Conservation (phyloP, 2,888 invertebrate species). For the Sinelater perroti region DNA sequence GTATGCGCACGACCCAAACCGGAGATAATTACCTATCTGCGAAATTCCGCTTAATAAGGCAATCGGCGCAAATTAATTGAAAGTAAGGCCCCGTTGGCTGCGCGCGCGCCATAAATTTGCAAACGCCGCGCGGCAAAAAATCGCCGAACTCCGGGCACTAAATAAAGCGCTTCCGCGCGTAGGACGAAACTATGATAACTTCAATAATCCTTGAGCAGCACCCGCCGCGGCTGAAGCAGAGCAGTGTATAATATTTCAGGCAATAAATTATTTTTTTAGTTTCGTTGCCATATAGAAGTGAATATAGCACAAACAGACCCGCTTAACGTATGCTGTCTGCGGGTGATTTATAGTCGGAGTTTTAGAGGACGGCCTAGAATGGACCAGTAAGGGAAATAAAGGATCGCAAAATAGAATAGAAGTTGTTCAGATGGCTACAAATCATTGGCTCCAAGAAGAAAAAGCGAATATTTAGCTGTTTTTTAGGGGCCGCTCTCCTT, state of each 20-base stretch:
- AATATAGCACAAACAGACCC: constrained; percentile 43
- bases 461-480: constrained; percentile 26
- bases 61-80: not conserved
- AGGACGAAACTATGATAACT: not conserved
- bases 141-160: no score
- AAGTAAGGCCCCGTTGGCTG: no score
- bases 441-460: constrained; percentile 49
- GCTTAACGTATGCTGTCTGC: constrained; percentile 59
- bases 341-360: constrained; percentile 55
- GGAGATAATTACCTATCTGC: constrained; percentile 32
- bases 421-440: constrained; percentile 60
- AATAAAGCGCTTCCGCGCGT: not conserved
- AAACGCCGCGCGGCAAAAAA: no score
- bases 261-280: constrained; percentile 37
- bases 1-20: constrained; percentile 31
- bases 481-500: constrained; percentile 7
- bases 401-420: constrained; percentile 60
- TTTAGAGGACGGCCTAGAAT: constrained; percentile 45
- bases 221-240: constrained; percentile 8
- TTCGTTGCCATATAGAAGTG: constrained; percentile 36
- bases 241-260: constrained; percentile 27
- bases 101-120: no score
- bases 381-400: constrained; percentile 57
- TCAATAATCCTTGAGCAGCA: constrained; percentile 15
- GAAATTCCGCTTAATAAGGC: constrained; percentile 24